Conservation (phyloP, 2,888 invertebrate genomes). For the Pyralis farinalis region DNA sequence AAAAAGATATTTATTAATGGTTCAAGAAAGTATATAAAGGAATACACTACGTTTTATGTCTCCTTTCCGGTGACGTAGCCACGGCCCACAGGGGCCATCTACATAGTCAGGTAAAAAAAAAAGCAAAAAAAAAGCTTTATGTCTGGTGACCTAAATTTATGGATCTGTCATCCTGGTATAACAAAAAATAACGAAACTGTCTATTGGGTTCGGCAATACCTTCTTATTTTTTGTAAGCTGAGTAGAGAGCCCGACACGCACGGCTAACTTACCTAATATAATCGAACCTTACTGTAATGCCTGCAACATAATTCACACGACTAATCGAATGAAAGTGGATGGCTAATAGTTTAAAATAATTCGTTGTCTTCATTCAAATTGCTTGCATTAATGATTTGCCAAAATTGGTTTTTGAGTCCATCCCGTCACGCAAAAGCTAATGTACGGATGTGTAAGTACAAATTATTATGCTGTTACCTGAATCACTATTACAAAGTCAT, state of each 20-base stretch:
- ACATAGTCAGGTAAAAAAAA: no score
- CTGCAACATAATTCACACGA: slow-evolving; percentile 33
- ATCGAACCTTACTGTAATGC: slow-evolving; percentile 3
- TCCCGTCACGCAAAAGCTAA: slow-evolving; percentile 41
- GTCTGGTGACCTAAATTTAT: not conserved
- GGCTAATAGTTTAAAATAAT: slow-evolving; percentile 36
- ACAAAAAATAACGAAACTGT: no score
- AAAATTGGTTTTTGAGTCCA: slow-evolving; percentile 48
- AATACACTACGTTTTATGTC: no score
- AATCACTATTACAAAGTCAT: not conserved
- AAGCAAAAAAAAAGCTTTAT: no score
- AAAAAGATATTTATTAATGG: no score
- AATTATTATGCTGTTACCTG: not conserved
- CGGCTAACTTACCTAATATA: not conserved
- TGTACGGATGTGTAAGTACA: not conserved
- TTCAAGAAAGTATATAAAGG: no score
- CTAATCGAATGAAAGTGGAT: slow-evolving; percentile 39
- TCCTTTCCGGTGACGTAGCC: no score
- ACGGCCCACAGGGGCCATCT: no score
- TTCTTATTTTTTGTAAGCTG: not conserved
- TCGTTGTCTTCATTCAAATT: slow-evolving; percentile 32
- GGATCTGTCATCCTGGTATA: not conserved
- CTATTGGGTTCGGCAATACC: not conserved
- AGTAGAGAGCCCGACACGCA: not conserved
- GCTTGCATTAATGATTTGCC: slow-evolving; percentile 39